Conservation (phyloP, 1,140 invertebrate species). For the Drosophila chauvacae region DNA sequence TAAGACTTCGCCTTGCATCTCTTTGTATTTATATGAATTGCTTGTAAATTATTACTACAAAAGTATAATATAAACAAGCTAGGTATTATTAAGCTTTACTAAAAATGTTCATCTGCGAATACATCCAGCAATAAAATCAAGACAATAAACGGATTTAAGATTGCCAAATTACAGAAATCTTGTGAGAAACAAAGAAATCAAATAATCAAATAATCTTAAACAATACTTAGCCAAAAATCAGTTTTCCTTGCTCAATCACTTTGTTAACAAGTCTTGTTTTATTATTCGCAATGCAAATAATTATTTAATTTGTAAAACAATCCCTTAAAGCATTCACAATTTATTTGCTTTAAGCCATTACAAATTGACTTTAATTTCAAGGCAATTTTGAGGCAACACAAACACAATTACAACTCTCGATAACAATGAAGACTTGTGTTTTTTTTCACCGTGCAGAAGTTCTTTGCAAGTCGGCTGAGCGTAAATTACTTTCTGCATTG, state of each 20-base stretch:
- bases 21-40: neutral
- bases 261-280: neutral
- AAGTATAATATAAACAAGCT: neutral
- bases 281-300: neutral
- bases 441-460: conserved; percentile 22
- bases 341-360: neutral
- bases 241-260: neutral
- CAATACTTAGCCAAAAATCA: neutral
- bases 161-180: neutral
- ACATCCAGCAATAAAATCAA: neutral
- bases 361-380: neutral
- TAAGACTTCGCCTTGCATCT: neutral
- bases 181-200: neutral
- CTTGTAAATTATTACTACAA: neutral
- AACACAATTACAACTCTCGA: neutral
- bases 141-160: neutral
- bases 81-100: neutral
- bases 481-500: conserved; percentile 71
- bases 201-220: neutral
- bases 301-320: neutral
- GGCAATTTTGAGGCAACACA: neutral
- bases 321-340: neutral
- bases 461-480: conserved; percentile 52
- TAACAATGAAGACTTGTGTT: neutral
- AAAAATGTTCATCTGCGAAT: neutral